Percentiles rank a stretch among this genome's conserved stretches.
These are phyloP conservation scores for Pantherophis alleghaniensis DNA, from an alignment of 2,797 vertebrate genomes.

Conservation along the genomic window DNA sequence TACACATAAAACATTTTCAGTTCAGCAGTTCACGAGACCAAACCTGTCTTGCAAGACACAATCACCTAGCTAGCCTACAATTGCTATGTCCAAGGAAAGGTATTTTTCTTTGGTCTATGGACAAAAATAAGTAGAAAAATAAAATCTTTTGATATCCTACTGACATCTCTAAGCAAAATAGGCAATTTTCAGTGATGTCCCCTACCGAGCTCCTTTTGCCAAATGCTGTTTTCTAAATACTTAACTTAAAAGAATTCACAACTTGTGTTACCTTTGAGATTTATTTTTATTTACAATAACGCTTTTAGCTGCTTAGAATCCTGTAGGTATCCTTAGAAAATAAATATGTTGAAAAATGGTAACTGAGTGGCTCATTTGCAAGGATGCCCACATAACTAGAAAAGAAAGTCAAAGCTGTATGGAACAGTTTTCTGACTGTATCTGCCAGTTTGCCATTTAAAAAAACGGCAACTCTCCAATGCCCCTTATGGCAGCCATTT, in stretches of 20 bases:
- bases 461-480: background rate
- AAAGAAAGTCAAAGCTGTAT: background rate
- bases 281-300: background rate
- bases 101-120: background rate
- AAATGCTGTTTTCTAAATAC: background rate
- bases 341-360: background rate
- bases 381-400: background rate
- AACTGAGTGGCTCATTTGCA: background rate
- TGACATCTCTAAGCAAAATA: background rate
- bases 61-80: background rate
- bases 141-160: background rate
- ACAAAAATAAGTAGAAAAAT: background rate
- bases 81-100: background rate
- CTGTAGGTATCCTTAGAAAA: background rate
- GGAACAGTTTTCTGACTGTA: background rate
- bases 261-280: background rate
- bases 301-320: background rate
- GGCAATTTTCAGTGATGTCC: background rate
- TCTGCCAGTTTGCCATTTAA: background rate
- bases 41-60: background rate
- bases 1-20: background rate
- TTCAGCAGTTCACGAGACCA: background rate
- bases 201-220: background rate
- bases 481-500: background rate
- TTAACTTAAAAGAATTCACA: background rate